Base-by-base conservation (phyloP, 2,113 vertebrate species). In the Pseudopodoces humilis region DNA sequence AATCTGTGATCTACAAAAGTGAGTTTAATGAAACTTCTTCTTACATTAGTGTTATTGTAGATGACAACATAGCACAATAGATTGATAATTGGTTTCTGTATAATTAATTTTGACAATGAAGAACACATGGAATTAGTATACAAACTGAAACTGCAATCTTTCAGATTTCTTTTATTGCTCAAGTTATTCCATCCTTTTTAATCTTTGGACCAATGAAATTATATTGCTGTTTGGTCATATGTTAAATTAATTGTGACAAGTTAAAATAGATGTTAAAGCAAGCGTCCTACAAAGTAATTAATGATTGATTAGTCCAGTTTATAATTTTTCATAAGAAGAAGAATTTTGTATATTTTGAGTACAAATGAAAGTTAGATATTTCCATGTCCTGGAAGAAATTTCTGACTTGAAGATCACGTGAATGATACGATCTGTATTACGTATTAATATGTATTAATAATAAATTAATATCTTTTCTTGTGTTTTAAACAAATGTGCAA, bases 31-130 rank as follows among this genome's bases (percentile, higher is more conserved):
- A 24, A 94, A 49, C 21, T 68, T 52, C 21, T 68, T 52, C 30
- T 60, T 81, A 35, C n/a, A 8, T 77, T 60, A 79, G 9, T 46
- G 23, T 67, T 92, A 49, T 50, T 78, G 52, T 49, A 39, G 55
- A 46, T 70, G 50, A 19, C 71, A 87, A 28, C 41, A 44, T 33
- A 65, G 23, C 65, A 63, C 3, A 19, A 37, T 41, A 79, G 53
- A 92, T 53, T 95, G 96, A 90, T 97, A 91, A n/a, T 93, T 94
- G 83, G 85, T 96, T 97, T 94, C 85, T 96, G 76, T 95, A 10
- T 84, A 96, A 95, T 97, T 96, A 96, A 90, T 96, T 96, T 82
- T 97, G 96, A 94, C 83, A 93, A 90, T 79, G 91, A 72, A 9
- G 23, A 97, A 89, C 90, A 91, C 74, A 41, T 90, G 82, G 90